Evolutionary conservation across 2,888 invertebrate genomes (phyloP).

Genomic region (Hypena proboscidalis): DNA sequence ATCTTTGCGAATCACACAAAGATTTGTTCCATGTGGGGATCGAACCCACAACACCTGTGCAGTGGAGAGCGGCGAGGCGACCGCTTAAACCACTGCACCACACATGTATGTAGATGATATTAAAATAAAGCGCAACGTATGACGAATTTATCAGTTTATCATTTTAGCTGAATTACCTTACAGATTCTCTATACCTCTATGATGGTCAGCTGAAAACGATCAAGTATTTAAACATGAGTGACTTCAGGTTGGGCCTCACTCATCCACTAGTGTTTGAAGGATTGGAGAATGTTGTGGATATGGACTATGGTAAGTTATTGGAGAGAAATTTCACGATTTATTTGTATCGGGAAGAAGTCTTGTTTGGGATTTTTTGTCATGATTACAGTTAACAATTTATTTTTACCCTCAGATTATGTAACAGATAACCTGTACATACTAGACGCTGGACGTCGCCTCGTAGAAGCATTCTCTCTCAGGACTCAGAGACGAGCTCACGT

Average conservation of each 20-base stretch:
- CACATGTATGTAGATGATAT: too few relatives aligned
- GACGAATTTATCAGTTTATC: not conserved
- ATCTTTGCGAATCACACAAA: too few relatives aligned
- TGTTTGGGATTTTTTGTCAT: too few relatives aligned
- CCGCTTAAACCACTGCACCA: too few relatives aligned
- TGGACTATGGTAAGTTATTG: constrained; percentile 70
- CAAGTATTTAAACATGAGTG: constrained; percentile 63
- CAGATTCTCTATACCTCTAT: constrained; percentile 69
- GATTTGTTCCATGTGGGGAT: too few relatives aligned
- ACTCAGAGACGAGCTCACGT: constrained; percentile 86
- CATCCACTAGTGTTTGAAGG: constrained; percentile 52
- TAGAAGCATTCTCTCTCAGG: constrained; percentile 88
- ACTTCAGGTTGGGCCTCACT: constrained; percentile 62
- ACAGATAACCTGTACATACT: constrained; percentile 91
- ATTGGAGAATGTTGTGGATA: constrained; percentile 66
- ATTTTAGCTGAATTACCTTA: constrained; percentile 8
- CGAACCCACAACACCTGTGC: too few relatives aligned
- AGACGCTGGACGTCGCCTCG: constrained; percentile 84
- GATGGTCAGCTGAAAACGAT: constrained; percentile 63
- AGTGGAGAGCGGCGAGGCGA: too few relatives aligned
- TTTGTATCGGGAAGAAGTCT: too few relatives aligned
- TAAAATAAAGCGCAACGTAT: too few relatives aligned
- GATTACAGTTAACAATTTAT: too few relatives aligned
- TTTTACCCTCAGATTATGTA: constrained; percentile 87
- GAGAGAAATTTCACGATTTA: too few relatives aligned